Evolutionary conservation across 2,888 invertebrate genomes (phyloP).

Genomic region (Sericinus montela): DNA sequence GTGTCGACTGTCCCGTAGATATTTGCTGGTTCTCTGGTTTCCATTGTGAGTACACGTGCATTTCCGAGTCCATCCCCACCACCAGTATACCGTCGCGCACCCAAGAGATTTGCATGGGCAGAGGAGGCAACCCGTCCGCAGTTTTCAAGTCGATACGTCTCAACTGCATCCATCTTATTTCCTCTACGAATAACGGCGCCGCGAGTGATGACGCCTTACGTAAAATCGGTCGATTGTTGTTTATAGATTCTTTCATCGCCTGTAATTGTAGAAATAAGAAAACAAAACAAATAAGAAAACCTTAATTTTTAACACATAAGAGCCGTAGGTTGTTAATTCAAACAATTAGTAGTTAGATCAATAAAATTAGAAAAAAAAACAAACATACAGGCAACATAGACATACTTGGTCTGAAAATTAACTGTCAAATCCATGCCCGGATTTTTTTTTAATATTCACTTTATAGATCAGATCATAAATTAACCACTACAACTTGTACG

Average conservation of each 20-base stretch:
- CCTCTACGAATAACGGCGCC: conserved; percentile 92
- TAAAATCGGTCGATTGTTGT: conserved; percentile 89
- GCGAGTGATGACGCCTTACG: conserved; percentile 95
- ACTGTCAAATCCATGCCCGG: too few species aligned
- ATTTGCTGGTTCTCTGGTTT: conserved; percentile 81
- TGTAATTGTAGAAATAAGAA: conserved; percentile 27
- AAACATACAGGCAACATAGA: too few species aligned
- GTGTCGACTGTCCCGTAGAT: conserved; percentile 40
- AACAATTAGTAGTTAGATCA: too few species aligned
- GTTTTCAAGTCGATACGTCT: conserved; percentile 94
- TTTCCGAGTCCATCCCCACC: conserved; percentile 99
- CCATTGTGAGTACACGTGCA: conserved; percentile 99
- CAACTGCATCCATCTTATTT: conserved; percentile 97
- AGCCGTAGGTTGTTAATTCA: too few species aligned
- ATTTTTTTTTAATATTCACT: too few species aligned
- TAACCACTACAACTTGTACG: too few species aligned
- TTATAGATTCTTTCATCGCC: conserved; percentile 92
- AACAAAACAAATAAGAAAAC: too few species aligned
- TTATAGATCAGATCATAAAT: too few species aligned
- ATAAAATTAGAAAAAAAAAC: too few species aligned
- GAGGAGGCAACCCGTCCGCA: conserved; percentile 96
- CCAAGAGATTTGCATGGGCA: conserved; percentile 99
- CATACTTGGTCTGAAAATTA: too few species aligned
- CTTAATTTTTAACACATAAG: too few species aligned
- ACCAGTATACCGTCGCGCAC: conserved; percentile 98